A percentile compares a stretch with the other conserved stretches of the same genome.
Evolutionary conservation across 1,140 invertebrate genomes (phyloP).

Genomic region (Paralvinella palmiformis): DNA sequence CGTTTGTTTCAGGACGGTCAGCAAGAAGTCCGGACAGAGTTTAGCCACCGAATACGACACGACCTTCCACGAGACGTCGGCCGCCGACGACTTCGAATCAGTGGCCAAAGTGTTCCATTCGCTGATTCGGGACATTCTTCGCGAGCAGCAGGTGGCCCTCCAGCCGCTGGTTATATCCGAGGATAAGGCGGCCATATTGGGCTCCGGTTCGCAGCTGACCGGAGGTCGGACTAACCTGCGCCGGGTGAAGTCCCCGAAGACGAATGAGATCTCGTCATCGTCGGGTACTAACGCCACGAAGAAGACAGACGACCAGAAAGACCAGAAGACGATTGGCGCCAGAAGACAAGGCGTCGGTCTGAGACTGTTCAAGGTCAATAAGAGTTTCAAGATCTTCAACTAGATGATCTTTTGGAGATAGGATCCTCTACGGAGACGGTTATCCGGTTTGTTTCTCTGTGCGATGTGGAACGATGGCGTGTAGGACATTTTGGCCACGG

Average conservation of each 20-base stretch:
- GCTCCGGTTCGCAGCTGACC: not conserved
- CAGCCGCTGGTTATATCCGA: slow-evolving; percentile 41
- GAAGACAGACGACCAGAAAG: too few relatives aligned
- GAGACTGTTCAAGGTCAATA: slow-evolving; percentile 7
- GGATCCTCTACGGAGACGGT: too few relatives aligned
- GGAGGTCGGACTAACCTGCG: not conserved
- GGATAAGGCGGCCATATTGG: slow-evolving; percentile 21
- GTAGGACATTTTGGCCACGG: too few relatives aligned
- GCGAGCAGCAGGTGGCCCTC: slow-evolving; percentile 30
- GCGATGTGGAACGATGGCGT: too few relatives aligned
- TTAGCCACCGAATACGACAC: slow-evolving; percentile 41
- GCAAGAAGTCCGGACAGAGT: slow-evolving; percentile 39
- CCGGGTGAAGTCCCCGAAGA: slow-evolving; percentile 1
- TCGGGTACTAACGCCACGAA: too few relatives aligned
- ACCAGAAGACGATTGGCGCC: not conserved
- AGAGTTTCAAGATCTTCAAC: slow-evolving; percentile 12
- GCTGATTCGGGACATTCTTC: slow-evolving; percentile 38
- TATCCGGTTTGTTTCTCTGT: too few relatives aligned
- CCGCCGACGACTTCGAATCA: slow-evolving; percentile 47
- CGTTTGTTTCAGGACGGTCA: slow-evolving; percentile 39
- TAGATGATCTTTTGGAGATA: too few relatives aligned
- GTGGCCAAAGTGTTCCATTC: slow-evolving; percentile 47
- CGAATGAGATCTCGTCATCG: not conserved
- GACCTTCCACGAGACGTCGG: slow-evolving; percentile 46
- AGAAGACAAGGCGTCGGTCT: not conserved